Evolutionary conservation across 2,797 vertebrate genomes (phyloP).

Genomic region (Hoplostethus atlanticus): DNA sequence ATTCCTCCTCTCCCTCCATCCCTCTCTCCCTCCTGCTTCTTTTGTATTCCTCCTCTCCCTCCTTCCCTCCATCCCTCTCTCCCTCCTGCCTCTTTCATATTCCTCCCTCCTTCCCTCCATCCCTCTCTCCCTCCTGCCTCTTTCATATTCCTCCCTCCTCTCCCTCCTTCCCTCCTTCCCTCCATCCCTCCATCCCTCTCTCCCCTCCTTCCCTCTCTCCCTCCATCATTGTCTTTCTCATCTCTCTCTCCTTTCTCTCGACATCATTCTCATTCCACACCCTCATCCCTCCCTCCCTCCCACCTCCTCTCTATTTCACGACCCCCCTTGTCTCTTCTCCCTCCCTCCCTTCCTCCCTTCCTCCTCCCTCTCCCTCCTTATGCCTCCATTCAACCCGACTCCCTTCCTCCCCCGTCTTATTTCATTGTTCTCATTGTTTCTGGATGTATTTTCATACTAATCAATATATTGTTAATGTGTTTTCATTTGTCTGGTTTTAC

Average conservation of each 20-base stretch:
- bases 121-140: neutral
- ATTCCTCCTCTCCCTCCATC: neutral
- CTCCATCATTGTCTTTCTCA: neutral
- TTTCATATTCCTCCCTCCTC: conserved; percentile 10
- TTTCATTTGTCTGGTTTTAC: no score
- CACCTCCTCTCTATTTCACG: neutral
- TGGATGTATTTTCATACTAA: no score
- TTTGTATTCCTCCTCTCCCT: no score
- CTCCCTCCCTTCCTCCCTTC: no score
- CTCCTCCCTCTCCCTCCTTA: no score
- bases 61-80: neutral
- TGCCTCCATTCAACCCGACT: neutral
- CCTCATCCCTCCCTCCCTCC: neutral
- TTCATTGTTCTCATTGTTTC: no score
- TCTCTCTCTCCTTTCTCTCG: neutral
- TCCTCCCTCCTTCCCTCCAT: neutral
- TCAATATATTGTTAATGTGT: no score
- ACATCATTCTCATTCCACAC: neutral
- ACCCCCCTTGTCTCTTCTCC: no score
- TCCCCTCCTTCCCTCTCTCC: neutral
- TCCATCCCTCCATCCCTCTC: neutral
- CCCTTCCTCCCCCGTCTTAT: neutral
- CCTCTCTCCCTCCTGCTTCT: neutral
- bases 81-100: no score
- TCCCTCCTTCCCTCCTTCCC: no score